A percentile compares a stretch with the other conserved stretches of the same genome.
Evolutionary conservation across 2,888 invertebrate species (phyloP).

Genomic region (Zygogramma bicolorata): DNA sequence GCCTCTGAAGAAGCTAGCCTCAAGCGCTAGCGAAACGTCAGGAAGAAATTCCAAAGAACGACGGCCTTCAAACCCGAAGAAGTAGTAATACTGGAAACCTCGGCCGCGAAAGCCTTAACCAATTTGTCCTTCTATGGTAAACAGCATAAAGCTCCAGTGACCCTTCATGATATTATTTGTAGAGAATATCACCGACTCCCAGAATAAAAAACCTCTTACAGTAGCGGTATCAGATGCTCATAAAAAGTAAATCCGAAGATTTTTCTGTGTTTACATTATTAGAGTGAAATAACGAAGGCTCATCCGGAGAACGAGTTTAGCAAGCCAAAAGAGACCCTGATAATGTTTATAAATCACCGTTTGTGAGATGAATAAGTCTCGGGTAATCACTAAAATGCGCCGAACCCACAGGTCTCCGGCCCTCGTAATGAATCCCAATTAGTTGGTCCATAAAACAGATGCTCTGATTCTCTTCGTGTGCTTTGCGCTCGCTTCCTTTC

Average conservation of each 20-base stretch:
- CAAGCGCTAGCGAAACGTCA: too few species aligned
- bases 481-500: slow-evolving; percentile 3
- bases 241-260: not conserved
- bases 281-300: slow-evolving; percentile 15
- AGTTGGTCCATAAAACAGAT: slow-evolving; percentile 60
- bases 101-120: too few species aligned
- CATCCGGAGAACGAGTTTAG: slow-evolving; percentile 27
- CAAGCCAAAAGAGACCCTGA: slow-evolving; percentile 55
- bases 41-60: too few species aligned
- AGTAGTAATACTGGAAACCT: too few species aligned
- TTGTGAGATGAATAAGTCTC: slow-evolving; percentile 62
- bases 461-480: slow-evolving; percentile 41
- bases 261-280: slow-evolving; percentile 11
- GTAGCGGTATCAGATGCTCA: not conserved
- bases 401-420: slow-evolving; percentile 59
- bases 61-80: too few species aligned
- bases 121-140: too few species aligned
- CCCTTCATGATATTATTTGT: too few species aligned
- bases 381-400: slow-evolving; percentile 60
- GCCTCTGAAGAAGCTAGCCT: too few species aligned
- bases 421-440: slow-evolving; percentile 62
- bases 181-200: too few species aligned
- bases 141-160: too few species aligned
- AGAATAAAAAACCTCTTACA: too few species aligned
- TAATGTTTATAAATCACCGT: slow-evolving; percentile 62